Conservation (phyloP, 35 echinoderm and acorn worm genomes). For the Stichopus chloronotus region DNA sequence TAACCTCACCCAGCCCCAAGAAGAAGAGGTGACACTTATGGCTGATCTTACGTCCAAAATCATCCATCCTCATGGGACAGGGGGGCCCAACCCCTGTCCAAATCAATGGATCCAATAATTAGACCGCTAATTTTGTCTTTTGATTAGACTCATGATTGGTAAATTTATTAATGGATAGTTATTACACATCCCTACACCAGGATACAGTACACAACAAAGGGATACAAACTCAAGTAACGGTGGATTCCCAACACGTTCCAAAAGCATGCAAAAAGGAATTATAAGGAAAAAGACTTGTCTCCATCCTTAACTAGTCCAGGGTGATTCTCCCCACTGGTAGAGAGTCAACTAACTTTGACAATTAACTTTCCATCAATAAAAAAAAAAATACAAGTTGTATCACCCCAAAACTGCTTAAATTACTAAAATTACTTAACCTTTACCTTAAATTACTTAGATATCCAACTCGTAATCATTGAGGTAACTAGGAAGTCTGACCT, state of each 20-base stretch:
- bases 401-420: no score
- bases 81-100: not conserved
- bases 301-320: not conserved
- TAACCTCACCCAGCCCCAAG: no score
- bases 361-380: not conserved
- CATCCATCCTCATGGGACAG: not conserved
- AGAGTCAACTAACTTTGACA: not conserved
- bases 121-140: not conserved
- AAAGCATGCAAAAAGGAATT: not conserved
- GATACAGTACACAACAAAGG: not conserved
- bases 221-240: no score
- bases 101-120: not conserved
- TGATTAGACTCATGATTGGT: not conserved
- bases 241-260: no score
- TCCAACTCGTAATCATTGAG: slow-evolving; percentile 40
- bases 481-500: slow-evolving; percentile 25
- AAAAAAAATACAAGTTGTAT: no score
- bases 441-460: not conserved
- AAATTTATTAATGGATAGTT: not conserved
- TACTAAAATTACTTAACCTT: not conserved
- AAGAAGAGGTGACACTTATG: no score
- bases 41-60: no score
- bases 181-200: not conserved
- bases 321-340: no score
- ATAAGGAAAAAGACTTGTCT: no score